These are phyloP conservation scores for Cryptocephalus moraei DNA, from an alignment of 2,888 invertebrate species.

Conservation along the genomic window DNA sequence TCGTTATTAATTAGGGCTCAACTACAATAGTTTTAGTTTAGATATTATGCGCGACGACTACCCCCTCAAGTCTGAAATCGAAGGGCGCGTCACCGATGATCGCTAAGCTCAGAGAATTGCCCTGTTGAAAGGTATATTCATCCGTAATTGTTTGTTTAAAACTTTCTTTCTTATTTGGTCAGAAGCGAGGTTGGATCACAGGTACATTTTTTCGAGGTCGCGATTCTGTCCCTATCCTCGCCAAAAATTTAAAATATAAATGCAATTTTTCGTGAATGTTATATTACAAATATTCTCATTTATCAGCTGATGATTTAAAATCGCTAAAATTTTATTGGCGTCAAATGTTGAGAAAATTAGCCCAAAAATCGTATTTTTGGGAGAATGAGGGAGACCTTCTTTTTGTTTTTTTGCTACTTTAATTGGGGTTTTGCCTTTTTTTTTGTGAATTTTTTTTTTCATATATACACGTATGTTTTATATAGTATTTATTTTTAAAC, in stretches of 20 bases:
- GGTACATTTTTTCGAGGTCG: conserved; percentile 27
- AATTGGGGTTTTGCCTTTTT: conserved; percentile 3
- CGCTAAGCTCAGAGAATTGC: conserved; percentile 37
- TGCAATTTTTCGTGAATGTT: not conserved
- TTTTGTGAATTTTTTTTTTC: conserved; percentile 21
- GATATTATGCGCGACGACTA: too few species aligned
- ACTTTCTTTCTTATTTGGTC: conserved; percentile 29
- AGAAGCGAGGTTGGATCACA: conserved; percentile 35
- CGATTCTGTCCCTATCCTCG: conserved; percentile 1
- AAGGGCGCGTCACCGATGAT: conserved; percentile 6
- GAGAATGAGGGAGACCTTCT: not conserved
- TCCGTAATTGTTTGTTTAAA: not conserved
- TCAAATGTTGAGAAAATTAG: too few species aligned
- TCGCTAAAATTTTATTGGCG: too few species aligned
- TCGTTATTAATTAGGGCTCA: conserved; percentile 13
- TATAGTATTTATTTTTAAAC: conserved; percentile 20
- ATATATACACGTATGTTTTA: conserved; percentile 2
- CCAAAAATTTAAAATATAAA: not conserved
- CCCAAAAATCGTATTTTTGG: too few species aligned
- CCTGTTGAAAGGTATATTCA: conserved; percentile 25
- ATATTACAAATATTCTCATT: too few species aligned
- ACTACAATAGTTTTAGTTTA: conserved; percentile 10
- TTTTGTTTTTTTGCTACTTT: not conserved
- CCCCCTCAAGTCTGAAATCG: too few species aligned
- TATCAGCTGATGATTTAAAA: too few species aligned